Percentiles rank a stretch among this genome's conserved stretches.
These are phyloP conservation scores for Busseola fusca DNA, from an alignment of 2,888 invertebrate species.

Conservation along the genomic window DNA sequence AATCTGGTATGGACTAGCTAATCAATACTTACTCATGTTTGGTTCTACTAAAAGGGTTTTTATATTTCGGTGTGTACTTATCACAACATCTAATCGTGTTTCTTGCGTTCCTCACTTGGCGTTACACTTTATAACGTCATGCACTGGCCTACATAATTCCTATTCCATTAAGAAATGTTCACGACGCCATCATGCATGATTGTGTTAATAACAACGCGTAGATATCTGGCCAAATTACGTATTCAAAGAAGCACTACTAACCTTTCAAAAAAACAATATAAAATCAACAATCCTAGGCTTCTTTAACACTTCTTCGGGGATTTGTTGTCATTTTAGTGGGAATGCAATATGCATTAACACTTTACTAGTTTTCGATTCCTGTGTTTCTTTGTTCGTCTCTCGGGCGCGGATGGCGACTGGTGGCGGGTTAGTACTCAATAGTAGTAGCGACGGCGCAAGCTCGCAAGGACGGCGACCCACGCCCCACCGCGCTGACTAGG, in stretches of 20 bases:
- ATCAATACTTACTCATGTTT: conserved; percentile 26
- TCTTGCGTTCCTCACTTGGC: conserved; percentile 49
- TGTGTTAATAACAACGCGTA: conserved; percentile 47
- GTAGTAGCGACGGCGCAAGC: conserved; percentile 66
- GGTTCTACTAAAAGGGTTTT: conserved; percentile 1
- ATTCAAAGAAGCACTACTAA: conserved; percentile 76
- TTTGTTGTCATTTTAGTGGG: conserved; percentile 68
- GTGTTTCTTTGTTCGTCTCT: conserved; percentile 66
- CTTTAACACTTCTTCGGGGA: conserved; percentile 64
- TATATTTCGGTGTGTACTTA: conserved; percentile 18
- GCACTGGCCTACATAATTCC: conserved; percentile 52
- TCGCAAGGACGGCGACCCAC: conserved; percentile 71
- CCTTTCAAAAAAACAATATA: conserved; percentile 68
- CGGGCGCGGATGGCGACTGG: conserved; percentile 75
- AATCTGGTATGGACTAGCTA: not conserved
- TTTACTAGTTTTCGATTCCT: conserved; percentile 61
- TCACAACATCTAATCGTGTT: conserved; percentile 33
- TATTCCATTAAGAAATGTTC: conserved; percentile 47
- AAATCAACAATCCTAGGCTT: conserved; percentile 66
- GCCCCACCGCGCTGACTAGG: conserved; percentile 72
- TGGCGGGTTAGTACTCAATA: conserved; percentile 62
- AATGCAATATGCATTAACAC: conserved; percentile 65
- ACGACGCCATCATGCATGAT: conserved; percentile 66
- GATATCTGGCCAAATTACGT: conserved; percentile 51
- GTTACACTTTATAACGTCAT: conserved; percentile 47